Percentiles rank a stretch among this genome's conserved stretches.
Conservation (phyloP, 2,113 vertebrate species). For the Lepisosteus osseus region DNA sequence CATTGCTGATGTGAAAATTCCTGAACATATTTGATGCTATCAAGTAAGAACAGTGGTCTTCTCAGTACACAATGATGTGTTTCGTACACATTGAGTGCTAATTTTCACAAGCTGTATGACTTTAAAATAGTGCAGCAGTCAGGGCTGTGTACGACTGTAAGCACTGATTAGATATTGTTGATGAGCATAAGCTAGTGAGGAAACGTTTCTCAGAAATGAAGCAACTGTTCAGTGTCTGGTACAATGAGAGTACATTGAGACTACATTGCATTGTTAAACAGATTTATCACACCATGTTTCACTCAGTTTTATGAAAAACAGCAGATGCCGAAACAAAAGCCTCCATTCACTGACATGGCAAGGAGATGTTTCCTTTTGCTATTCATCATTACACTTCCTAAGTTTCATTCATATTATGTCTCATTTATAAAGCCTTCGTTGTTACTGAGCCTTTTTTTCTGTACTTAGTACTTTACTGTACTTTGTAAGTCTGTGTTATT, state of each 20-base stretch:
- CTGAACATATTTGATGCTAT: not conserved
- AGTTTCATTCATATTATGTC: too few species aligned
- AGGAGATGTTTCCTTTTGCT: not conserved
- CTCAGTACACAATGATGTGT: not conserved
- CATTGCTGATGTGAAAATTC: not conserved
- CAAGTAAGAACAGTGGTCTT: not conserved
- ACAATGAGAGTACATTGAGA: not conserved
- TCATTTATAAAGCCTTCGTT: not conserved
- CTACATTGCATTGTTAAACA: not conserved
- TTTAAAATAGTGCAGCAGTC: not conserved
- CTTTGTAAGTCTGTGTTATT: too few species aligned
- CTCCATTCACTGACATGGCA: not conserved
- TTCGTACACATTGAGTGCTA: not conserved
- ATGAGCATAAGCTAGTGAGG: not conserved
- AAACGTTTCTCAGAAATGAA: not conserved
- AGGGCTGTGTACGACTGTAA: not conserved
- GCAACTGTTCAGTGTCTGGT: not conserved
- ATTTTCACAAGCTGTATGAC: slow-evolving; percentile 2
- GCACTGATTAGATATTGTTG: slow-evolving; percentile 8
- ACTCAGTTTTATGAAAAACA: not conserved
- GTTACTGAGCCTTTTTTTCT: not conserved
- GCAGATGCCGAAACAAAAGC: not conserved
- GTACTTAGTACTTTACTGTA: too few species aligned
- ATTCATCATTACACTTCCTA: not conserved
- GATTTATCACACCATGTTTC: not conserved